Evolutionary conservation across 2,797 vertebrate genomes (phyloP), one percentile per base, ranked within the genome.

Genomic region (Enoplosus armatus): DNA sequence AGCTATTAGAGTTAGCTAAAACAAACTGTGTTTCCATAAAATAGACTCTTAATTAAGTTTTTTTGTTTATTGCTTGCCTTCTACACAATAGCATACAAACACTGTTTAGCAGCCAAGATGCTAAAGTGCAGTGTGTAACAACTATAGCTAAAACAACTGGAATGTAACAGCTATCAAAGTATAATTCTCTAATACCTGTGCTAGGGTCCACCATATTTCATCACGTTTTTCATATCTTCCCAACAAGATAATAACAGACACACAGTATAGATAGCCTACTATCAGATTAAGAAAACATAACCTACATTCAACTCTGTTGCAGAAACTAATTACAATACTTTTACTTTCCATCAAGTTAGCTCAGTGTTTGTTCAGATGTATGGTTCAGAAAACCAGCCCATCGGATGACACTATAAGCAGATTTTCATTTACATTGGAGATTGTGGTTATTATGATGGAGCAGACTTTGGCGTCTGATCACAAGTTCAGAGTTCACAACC

Each of bases 391-490:
- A 54, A 51, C 35, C 24, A 47, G n/a, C 20, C 12, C 8, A 31
- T 26, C 9, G 16, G 41, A 74, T n/a, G 22, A 67, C 15, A 75
- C n/a, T 5, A 47, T 6, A 53, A 33, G 43, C 35, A 31, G 22
- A 43, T 79, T 88, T 90, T 83, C 35, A 85, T 82, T 68, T 70
- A 60, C 14, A 41, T 71, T 27, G 41, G 45, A 83, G 75, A 85
- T 76, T 62, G 74, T 45, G 24, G 31, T 83, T 27, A 86, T 72
- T 64, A 64, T 54, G 43, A 75, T 26, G 39, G 50, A 87, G 72
- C 47, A 80, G 61, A 71, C 50, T 65, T 37, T 47, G 9, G 56
- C 75, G 33, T 75, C 61, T 53, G 48, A 82, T 76, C 56, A 47
- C 16, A 75, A 54, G 75, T 63, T 73, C 63, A 72, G 20, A 78